A percentile compares a stretch with the other conserved stretches of the same genome.
These are phyloP conservation scores for Beaufortia kweichowensis DNA, from an alignment of 2,113 vertebrate species.

Conservation along the genomic window DNA sequence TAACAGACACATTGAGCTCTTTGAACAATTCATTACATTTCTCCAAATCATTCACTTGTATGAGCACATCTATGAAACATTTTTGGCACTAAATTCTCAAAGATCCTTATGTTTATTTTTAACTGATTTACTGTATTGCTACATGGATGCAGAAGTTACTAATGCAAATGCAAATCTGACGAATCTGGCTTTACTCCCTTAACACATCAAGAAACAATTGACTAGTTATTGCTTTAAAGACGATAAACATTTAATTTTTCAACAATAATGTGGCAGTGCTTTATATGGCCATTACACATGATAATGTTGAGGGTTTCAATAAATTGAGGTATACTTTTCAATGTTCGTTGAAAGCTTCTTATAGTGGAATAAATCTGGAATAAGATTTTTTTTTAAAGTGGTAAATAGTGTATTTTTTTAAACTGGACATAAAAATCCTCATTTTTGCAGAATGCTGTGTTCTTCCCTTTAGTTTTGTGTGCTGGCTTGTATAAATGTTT, in stretches of 20 bases:
- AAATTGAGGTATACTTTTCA: conserved; percentile 33
- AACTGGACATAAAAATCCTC: not conserved
- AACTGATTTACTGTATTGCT: conserved; percentile 34
- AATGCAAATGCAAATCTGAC: conserved; percentile 15
- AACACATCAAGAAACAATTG: conserved; percentile 7
- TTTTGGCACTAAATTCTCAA: conserved; percentile 63
- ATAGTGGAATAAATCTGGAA: not conserved
- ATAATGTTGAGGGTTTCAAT: conserved; percentile 13
- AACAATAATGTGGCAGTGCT: conserved; percentile 46
- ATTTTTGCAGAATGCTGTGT: conserved; percentile 10
- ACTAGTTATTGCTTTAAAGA: conserved; percentile 70
- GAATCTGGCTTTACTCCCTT: conserved; percentile 38
- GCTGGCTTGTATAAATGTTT: not conserved
- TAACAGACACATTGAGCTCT: not conserved
- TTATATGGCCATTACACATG: conserved; percentile 53
- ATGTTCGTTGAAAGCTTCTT: not conserved
- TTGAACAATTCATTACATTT: not conserved
- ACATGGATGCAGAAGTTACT: conserved; percentile 38
- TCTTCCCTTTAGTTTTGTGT: not conserved
- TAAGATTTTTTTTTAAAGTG: not conserved
- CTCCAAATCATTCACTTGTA: not conserved
- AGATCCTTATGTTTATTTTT: conserved; percentile 51
- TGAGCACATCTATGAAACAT: not conserved
- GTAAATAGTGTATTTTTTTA: not conserved
- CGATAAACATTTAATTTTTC: conserved; percentile 57